Conservation (phyloP, 2,888 invertebrate genomes). For the Crossocerus cetratus region DNA sequence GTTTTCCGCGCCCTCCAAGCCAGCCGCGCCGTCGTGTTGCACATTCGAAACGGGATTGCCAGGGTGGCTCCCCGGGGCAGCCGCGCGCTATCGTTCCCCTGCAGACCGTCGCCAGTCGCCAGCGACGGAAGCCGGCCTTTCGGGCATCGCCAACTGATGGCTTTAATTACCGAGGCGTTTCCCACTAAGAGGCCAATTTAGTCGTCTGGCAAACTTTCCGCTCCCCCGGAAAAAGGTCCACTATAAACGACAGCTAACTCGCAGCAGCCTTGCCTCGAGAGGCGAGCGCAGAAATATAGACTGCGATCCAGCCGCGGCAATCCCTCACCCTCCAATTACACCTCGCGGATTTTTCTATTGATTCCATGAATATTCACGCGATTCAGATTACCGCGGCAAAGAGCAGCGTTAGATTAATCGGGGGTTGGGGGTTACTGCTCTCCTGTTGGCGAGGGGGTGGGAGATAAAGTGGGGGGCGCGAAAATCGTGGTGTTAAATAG, state of each 20-base stretch:
- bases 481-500: too few relatives aligned
- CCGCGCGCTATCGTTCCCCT: slow-evolving; percentile 29
- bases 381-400: too few relatives aligned
- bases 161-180: slow-evolving; percentile 68
- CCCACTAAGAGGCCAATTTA: slow-evolving; percentile 66
- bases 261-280: background rate
- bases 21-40: slow-evolving; percentile 10
- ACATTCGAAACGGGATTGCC: slow-evolving; percentile 15
- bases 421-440: too few relatives aligned
- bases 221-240: slow-evolving; percentile 15
- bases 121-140: too few relatives aligned
- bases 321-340: too few relatives aligned
- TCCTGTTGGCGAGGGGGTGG: too few relatives aligned
- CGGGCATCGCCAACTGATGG: slow-evolving; percentile 54
- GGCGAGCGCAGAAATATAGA: too few relatives aligned
- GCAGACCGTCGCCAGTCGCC: slow-evolving; percentile 25
- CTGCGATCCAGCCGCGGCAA: too few relatives aligned
- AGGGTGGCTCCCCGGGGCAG: background rate
- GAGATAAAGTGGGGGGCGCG: too few relatives aligned
- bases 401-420: too few relatives aligned
- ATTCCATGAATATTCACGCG: too few relatives aligned
- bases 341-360: too few relatives aligned
- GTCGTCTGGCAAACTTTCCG: slow-evolving; percentile 53
- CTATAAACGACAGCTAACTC: slow-evolving; percentile 1
- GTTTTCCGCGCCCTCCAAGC: background rate